Percentiles rank a stretch among this genome's conserved stretches.
phyloP scores from a whole-genome alignment of 2,797 vertebrate species.

The Amazona ochrocephala region DNA sequence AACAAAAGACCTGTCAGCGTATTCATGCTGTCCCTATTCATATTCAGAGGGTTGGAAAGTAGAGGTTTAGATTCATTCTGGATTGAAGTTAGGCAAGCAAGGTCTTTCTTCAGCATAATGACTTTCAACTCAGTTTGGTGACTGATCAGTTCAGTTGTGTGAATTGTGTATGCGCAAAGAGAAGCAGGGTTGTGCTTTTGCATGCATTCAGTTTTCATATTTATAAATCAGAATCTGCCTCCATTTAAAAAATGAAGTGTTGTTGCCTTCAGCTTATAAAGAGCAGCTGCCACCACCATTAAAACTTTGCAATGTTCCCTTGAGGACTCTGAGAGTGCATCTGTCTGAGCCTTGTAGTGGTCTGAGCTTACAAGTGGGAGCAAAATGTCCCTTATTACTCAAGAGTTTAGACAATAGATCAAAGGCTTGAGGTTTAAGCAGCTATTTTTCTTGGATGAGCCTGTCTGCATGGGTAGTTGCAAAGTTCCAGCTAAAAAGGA shows the following conservation, averaged over 20 bases:
- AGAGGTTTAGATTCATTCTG: constrained; percentile 39
- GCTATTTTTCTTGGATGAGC: background rate
- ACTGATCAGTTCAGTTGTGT: constrained; percentile 50
- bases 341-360: constrained; percentile 27
- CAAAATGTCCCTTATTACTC: constrained; percentile 29
- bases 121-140: constrained; percentile 49
- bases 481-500: background rate
- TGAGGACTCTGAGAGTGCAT: constrained; percentile 44
- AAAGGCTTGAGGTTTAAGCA: constrained; percentile 3
- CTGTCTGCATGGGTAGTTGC: background rate
- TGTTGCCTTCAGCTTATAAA: constrained; percentile 52
- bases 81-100: constrained; percentile 49
- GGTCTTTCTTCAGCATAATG: constrained; percentile 19
- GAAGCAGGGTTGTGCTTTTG: constrained; percentile 40
- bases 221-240: constrained; percentile 70
- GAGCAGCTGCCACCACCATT: constrained; percentile 59
- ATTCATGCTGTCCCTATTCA: constrained; percentile 29
- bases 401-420: constrained; percentile 34
- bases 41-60: constrained; percentile 31
- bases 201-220: constrained; percentile 59
- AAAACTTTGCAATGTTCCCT: constrained; percentile 61
- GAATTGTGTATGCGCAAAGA: constrained; percentile 39
- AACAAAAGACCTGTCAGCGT: constrained; percentile 27
- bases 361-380: constrained; percentile 48
- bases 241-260: constrained; percentile 59